phyloP scores from a whole-genome alignment of 2,797 vertebrate species.

The Cyclura pinguis region DNA sequence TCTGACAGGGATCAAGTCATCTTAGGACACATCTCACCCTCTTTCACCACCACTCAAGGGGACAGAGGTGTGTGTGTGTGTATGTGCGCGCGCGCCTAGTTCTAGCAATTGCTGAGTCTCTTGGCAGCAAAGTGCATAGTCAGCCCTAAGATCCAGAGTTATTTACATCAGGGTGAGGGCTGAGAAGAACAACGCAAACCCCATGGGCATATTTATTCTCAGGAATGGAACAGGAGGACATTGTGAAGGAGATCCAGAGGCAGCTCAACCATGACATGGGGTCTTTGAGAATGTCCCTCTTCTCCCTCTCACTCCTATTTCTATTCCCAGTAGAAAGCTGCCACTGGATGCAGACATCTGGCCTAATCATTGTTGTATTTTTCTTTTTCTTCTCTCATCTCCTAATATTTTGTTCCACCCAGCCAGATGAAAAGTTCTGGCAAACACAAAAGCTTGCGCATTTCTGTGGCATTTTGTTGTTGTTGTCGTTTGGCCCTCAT shows the following conservation, averaged over 20 bases:
- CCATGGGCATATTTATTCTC: not conserved
- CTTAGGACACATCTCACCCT: conserved; percentile 10
- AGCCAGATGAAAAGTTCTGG: too few species aligned
- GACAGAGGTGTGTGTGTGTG: conserved; percentile 17
- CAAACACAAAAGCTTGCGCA: too few species aligned
- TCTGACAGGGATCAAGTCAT: conserved; percentile 20
- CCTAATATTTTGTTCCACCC: too few species aligned
- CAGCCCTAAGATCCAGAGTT: conserved; percentile 19
- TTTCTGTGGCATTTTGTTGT: too few species aligned
- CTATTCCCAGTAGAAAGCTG: not conserved
- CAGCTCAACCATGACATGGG: not conserved
- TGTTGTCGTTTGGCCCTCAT: too few species aligned
- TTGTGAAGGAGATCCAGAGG: not conserved
- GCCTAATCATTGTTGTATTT: too few species aligned
- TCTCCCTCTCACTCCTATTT: not conserved
- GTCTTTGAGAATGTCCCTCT: not conserved
- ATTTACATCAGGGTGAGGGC: conserved; percentile 19
- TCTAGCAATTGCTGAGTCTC: conserved; percentile 16
- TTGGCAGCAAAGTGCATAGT: conserved; percentile 22
- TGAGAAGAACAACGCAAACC: not conserved
- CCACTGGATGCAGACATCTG: not conserved
- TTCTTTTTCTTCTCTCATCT: too few species aligned
- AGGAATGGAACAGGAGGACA: not conserved
- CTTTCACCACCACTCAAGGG: conserved; percentile 2
- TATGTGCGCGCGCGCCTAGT: too few species aligned